Evolutionary conservation across 2,888 invertebrate species (phyloP).

Genomic region (Microplitis manilae): DNA sequence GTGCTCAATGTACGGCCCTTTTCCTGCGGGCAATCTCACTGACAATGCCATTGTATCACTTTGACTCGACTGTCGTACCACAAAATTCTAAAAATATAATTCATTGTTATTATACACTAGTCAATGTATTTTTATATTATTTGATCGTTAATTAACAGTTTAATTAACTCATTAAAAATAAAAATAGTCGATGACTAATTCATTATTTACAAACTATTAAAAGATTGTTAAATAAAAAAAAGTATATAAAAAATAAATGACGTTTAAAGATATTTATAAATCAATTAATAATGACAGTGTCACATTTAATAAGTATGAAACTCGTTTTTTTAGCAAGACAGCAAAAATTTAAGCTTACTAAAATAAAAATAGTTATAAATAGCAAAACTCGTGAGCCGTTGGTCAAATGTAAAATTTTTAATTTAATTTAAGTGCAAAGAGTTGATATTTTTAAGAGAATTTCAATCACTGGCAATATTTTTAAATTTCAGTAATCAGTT

Average conservation of each 20-base stretch:
- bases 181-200: background rate
- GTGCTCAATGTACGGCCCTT: constrained; percentile 94
- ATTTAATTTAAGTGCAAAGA: background rate
- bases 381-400: background rate
- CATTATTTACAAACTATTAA: background rate
- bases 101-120: background rate
- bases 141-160: background rate
- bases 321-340: background rate
- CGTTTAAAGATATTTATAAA: background rate
- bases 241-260: background rate
- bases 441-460: background rate
- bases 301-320: background rate
- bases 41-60: constrained; percentile 95
- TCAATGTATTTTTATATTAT: background rate
- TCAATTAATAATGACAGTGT: background rate
- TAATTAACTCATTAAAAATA: background rate
- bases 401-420: background rate
- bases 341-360: background rate
- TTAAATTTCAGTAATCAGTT: background rate
- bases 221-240: background rate
- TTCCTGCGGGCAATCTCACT: constrained; percentile 88
- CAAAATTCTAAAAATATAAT: constrained; percentile 87
- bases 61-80: constrained; percentile 95
- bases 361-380: background rate
- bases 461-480: background rate